Evolutionary conservation across 2,797 vertebrate genomes (phyloP), one percentile per base, ranked within the genome.

Genomic region (Pseudopleuronectes americanus): DNA sequence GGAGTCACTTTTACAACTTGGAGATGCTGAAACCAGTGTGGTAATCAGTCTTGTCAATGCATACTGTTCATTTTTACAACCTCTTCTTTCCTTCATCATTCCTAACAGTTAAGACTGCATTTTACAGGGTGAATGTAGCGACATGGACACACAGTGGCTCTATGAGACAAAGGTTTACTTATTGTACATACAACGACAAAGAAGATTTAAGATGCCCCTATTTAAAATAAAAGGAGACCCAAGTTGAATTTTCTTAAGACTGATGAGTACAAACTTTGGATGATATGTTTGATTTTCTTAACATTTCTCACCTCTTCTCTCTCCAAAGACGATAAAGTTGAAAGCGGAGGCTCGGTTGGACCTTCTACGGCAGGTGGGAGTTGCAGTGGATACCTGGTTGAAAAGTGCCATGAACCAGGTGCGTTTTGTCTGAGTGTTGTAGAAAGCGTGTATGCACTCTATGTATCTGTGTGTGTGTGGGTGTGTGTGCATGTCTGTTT

Each of bases 341-440:
- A 99, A 99, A 91, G 97, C 97, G 0, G 98, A 99, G 72, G 97
- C 98, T 4, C 95, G 97, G 7, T 89, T 99, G 26, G 96, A 98
- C 61, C 95, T 99, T 66, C 91, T 99, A n/a, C 95, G 97, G 64
- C 97, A 99, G 87, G 97, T 97, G 0, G 98, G 98, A 0, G 97
- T 99, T 57, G 96, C 96, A 0, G 98, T 99, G 90, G 97, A 99
- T 74, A 97, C 96, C 0, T 99, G 98, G 98, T 90, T 99, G 4
- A 98, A 98, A 81, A 99, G 98, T 0, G 96, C 98, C 59, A 99
- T 98, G 98, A 99, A 97, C 85, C 97, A 99, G 90, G 96, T 97
- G 67, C 43, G 84, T 74, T 65, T 49, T 69, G 24, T 75, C 19
- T 55, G 19, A 38, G n/a, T 71, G 51, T 28, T 58, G 13, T 23